phyloP scores from a whole-genome alignment of 2,113 vertebrate genomes.

The Corynorhinus townsendii region DNA sequence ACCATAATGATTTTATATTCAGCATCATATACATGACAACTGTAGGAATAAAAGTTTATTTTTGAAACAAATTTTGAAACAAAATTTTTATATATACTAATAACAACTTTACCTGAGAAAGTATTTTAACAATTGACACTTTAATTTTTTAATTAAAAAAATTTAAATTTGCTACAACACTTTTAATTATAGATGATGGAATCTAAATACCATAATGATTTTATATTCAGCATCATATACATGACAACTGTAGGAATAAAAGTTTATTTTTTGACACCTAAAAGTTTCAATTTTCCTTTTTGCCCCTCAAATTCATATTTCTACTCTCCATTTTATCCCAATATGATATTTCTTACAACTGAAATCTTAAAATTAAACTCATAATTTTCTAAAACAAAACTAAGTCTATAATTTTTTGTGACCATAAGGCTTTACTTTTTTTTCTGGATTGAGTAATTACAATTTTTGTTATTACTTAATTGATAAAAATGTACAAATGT shows the following conservation, averaged over 20 bases:
- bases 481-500: neutral
- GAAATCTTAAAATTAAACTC: neutral
- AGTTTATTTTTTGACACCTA: neutral
- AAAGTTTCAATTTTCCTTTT: neutral
- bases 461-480: neutral
- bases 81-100: neutral
- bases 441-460: neutral
- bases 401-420: neutral
- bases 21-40: neutral
- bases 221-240: neutral
- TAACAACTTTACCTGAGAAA: neutral
- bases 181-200: neutral
- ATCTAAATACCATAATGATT: neutral
- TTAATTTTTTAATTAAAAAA: no score
- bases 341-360: neutral
- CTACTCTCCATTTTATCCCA: neutral
- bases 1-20: neutral
- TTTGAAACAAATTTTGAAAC: no score
- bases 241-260: neutral
- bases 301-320: neutral
- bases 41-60: neutral
- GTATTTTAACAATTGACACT: neutral
- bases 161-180: neutral
- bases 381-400: neutral
- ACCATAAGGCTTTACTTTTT: neutral